Percentiles rank a stretch among this genome's conserved stretches.
Evolutionary conservation across 2,888 invertebrate species (phyloP).

Genomic region (Cantharis rufa): DNA sequence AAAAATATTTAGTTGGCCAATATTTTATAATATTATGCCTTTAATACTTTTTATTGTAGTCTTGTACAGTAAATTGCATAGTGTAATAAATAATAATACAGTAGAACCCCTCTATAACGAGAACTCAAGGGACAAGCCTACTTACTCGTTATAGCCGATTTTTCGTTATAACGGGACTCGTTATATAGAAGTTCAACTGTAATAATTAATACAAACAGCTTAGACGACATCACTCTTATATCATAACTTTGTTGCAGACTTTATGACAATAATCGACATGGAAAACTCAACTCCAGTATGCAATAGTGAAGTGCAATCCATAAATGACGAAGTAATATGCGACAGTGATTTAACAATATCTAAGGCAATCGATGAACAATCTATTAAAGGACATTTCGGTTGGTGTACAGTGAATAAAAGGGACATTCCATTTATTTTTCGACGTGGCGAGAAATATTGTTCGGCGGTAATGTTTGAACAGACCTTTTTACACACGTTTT

Average conservation of each 20-base stretch:
- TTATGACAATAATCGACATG: background rate
- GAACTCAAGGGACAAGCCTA: too few species aligned
- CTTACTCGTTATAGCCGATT: too few species aligned
- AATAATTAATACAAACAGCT: too few species aligned
- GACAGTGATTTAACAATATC: background rate
- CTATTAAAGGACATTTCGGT: background rate
- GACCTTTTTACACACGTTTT: background rate
- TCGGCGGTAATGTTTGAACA: conserved; percentile 3
- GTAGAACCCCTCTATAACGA: too few species aligned
- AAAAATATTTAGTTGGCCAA: too few species aligned
- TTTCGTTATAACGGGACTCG: too few species aligned
- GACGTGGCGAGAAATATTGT: conserved; percentile 5
- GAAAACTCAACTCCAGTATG: background rate
- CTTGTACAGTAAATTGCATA: too few species aligned
- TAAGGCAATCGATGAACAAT: background rate
- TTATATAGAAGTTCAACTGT: too few species aligned
- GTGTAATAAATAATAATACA: too few species aligned
- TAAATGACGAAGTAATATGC: background rate
- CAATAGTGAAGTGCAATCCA: background rate
- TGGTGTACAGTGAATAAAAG: background rate
- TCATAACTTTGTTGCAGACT: background rate
- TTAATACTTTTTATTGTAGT: too few species aligned
- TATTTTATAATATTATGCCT: too few species aligned
- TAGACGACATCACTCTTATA: too few species aligned
- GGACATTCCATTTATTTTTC: conserved; percentile 4